These are phyloP conservation scores for Ectemnius cavifrons DNA, from an alignment of 2,888 invertebrate species.

Conservation along the genomic window DNA sequence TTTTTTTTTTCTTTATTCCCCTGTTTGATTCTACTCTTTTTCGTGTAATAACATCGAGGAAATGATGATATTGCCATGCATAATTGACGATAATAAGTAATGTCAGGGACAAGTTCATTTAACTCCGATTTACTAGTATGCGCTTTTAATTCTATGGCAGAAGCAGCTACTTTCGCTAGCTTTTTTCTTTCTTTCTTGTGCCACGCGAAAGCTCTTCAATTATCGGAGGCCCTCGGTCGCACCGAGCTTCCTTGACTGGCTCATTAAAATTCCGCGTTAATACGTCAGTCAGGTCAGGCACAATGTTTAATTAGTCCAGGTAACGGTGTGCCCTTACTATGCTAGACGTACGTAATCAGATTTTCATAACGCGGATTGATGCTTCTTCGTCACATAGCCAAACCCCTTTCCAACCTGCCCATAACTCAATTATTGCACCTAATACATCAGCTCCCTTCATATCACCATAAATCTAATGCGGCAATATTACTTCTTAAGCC, in stretches of 20 bases:
- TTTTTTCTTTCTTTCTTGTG: background rate
- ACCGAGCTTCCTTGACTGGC: background rate
- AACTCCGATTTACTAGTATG: background rate
- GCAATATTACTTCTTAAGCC: too few species aligned
- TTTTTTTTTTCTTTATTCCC: too few species aligned
- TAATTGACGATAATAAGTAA: too few species aligned
- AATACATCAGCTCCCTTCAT: slow-evolving; percentile 17
- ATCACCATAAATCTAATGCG: slow-evolving; percentile 11
- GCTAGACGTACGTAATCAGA: background rate
- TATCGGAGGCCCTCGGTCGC: background rate
- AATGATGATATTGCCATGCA: too few species aligned
- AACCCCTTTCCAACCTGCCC: background rate
- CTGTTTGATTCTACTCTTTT: background rate
- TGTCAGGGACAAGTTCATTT: too few species aligned
- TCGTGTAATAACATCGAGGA: background rate
- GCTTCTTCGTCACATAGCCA: background rate
- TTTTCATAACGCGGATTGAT: background rate
- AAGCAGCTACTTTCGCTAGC: background rate
- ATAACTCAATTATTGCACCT: slow-evolving; percentile 3
- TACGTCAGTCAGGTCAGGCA: background rate
- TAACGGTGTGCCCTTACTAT: background rate
- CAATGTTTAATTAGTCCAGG: slow-evolving; percentile 9
- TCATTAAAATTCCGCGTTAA: slow-evolving; percentile 1
- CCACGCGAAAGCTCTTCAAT: background rate
- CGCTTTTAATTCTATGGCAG: background rate